Evolutionary conservation across 2,797 vertebrate genomes (phyloP), one percentile per base, ranked within the genome.

Genomic region (Ptychadena robeensis): DNA sequence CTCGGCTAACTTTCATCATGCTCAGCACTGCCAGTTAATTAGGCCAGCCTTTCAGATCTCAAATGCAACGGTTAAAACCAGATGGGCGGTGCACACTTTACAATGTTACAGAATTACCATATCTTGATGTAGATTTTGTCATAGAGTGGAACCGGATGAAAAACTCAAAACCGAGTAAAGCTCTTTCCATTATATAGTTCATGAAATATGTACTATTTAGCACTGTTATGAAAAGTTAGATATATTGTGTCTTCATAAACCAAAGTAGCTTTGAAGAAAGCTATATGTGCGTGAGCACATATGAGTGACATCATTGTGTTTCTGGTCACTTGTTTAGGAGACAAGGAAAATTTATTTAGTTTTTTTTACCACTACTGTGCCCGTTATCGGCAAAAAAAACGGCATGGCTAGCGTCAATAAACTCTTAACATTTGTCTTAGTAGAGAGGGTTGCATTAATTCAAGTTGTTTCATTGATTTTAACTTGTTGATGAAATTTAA

Each of bases 1-100:
- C 66, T 69, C 35, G 28, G 77, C 32, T 59, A 44, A 31, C 77
- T 28, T 37, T 59, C 32, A 35, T 38, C 40, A 57, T 53, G 38
- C 40, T 67, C 44, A 68, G 38, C 30, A 61, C 65, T 79, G 76
- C 32, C 77, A 37, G 48, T 79, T 69, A 79, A 79, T 79, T 79
- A 69, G 65, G 77, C 66, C 44, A 79, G 28, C 44, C 22, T 63
- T 66, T 31, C 44, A 79, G 28, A 78, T 67, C 40, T 30, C 28
- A 44, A 67, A 53, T 7, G 18, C 14, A 40, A 7, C 9, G 18
- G 15, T 10, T 15, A 59, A 73, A 35, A 59, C 34, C 44, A 76
- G 37, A 27, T 25, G 9, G 57, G 14, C 14, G 34, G 3, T 64
- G 34, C 34, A 65, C 25, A 53, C 53, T 37, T 12, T 61, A 74